Evolutionary conservation across 2,888 invertebrate genomes (phyloP).

Genomic region (Pocota personata): DNA sequence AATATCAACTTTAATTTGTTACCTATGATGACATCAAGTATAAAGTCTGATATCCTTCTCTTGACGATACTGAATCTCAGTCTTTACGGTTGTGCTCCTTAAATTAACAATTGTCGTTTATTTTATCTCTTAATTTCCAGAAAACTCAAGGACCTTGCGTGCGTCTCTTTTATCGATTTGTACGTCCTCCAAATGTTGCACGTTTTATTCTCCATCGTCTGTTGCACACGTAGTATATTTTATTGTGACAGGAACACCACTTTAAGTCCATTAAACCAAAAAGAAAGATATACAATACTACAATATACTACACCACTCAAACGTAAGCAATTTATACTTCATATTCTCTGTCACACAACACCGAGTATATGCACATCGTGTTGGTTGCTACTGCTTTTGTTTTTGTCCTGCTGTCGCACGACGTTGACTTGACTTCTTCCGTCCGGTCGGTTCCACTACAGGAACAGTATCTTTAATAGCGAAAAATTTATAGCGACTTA

Average conservation of each 20-base stretch:
- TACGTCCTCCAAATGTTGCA: slow-evolving; percentile 52
- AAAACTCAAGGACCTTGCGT: slow-evolving; percentile 26
- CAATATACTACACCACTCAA: slow-evolving; percentile 37
- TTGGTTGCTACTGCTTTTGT: not conserved
- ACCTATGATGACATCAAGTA: not conserved
- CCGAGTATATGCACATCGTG: slow-evolving; percentile 12
- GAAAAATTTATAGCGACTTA: slow-evolving; percentile 66
- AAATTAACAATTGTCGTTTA: slow-evolving; percentile 46
- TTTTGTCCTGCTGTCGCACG: slow-evolving; percentile 15
- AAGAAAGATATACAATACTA: slow-evolving; percentile 13
- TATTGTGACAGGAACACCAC: slow-evolving; percentile 70
- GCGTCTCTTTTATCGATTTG: slow-evolving; percentile 46
- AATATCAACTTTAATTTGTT: not conserved
- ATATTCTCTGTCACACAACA: slow-evolving; percentile 53
- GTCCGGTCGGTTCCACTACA: slow-evolving; percentile 34
- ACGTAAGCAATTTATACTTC: slow-evolving; percentile 66
- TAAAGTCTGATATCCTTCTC: slow-evolving; percentile 14
- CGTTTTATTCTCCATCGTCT: slow-evolving; percentile 63
- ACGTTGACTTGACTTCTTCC: slow-evolving; percentile 45
- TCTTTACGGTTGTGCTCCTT: slow-evolving; percentile 30
- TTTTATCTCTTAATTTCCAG: slow-evolving; percentile 65
- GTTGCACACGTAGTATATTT: slow-evolving; percentile 71
- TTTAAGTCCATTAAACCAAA: slow-evolving; percentile 70
- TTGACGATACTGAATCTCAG: slow-evolving; percentile 27
- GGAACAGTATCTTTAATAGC: slow-evolving; percentile 55